Base-by-base conservation (phyloP, 2,888 invertebrate genomes). In the Cheilosia grossa region DNA sequence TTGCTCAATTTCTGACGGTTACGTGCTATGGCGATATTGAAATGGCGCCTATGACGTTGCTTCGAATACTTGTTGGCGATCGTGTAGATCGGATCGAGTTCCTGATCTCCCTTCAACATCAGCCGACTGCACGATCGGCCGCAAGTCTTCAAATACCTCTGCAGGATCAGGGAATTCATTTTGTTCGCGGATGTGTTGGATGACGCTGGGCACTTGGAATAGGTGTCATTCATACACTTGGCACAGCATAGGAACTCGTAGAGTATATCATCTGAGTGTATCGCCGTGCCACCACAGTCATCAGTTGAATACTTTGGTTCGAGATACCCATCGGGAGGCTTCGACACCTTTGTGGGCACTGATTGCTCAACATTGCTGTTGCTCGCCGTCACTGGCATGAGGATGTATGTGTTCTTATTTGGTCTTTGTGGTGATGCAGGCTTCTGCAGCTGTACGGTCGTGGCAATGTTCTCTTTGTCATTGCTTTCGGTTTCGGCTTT, bases 201-300 rank as follows among this genome's bases (percentile, higher is more conserved):
- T 0, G 82, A 67, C 7, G 83, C 30, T 9, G 83, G 82, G 40
- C 87, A 88, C 27, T 82, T 87, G 7, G 87, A 80, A 37, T 87
- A 88, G 1, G 79, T 80, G 74, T 90, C 90, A 87, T 91, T 91
- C 90, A 92, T 91, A 79, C 92, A 92, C 88, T 91, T 92, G 85
- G 92, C 92, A 88, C 92, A 92, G 88, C 92, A 92, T 5, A 92
- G 87, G 86, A 92, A 92, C 82, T 92, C 92, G 81, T 92, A 92
- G 30, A 92, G 88, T 73, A 91, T 88, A 79, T 91, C 91, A 40
- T 89, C 89, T 9, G 61, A 17, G 30, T 33, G 69, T 7, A 64
- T 49, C 87, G 88, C 61, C 30, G 49, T 66, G 5, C 30, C 78
- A 51, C 77, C 72, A 44, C 77, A 82, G 9, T 54, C 70, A 40